Conservation (phyloP, 53 echinoderm and acorn worm species). For the Paracentrotus lividus region DNA sequence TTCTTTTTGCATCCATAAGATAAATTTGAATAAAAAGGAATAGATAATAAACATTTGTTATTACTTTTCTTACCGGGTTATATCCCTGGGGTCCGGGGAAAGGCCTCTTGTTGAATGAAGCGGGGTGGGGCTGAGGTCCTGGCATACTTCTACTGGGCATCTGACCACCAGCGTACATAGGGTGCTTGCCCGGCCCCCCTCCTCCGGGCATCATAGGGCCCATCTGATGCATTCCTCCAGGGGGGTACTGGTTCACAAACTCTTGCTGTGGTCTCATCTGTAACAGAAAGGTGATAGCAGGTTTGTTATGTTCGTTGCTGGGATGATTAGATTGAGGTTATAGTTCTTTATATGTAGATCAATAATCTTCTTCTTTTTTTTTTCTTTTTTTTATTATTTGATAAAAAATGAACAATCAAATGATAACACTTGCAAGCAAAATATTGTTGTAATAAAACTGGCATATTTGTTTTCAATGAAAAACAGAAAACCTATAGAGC, state of each 20-base stretch:
- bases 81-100: slow-evolving; percentile 86
- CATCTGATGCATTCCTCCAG: slow-evolving; percentile 86
- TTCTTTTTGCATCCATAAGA: too few relatives aligned
- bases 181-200: slow-evolving; percentile 76
- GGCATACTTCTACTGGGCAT: slow-evolving; percentile 79
- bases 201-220: slow-evolving; percentile 65
- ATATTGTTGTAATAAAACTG: too few relatives aligned
- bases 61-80: slow-evolving; percentile 77
- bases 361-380: too few relatives aligned
- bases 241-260: slow-evolving; percentile 85
- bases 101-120: slow-evolving; percentile 87
- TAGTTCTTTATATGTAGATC: too few relatives aligned
- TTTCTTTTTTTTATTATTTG: too few relatives aligned
- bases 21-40: too few relatives aligned
- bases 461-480: too few relatives aligned
- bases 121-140: slow-evolving; percentile 79
- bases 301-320: neutral
- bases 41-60: neutral
- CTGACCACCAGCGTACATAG: slow-evolving; percentile 82
- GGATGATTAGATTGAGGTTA: neutral
- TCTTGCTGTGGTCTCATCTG: slow-evolving; percentile 94
- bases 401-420: too few relatives aligned
- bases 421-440: too few relatives aligned
- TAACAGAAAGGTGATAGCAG: slow-evolving; percentile 7
- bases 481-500: too few relatives aligned